phyloP scores from a whole-genome alignment of 2,888 invertebrate genomes.

The Eupithecia subumbrata region DNA sequence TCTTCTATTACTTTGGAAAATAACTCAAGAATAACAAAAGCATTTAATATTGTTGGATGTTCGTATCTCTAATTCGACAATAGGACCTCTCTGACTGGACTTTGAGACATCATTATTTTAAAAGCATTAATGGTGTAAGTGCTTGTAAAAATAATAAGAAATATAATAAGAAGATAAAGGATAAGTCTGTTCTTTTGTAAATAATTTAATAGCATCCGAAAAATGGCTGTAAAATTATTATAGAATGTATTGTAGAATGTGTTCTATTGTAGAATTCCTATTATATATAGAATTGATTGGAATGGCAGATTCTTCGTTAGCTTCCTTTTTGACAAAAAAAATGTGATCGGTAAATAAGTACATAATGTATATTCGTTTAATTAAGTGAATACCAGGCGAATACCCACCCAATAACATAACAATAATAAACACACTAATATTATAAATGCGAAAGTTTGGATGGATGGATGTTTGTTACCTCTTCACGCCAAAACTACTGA shows the following conservation, averaged over 20 bases:
- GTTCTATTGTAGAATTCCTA: too few relatives aligned
- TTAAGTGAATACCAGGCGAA: background rate
- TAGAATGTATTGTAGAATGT: too few relatives aligned
- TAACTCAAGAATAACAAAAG: background rate
- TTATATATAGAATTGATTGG: background rate
- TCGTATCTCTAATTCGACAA: conserved; percentile 14
- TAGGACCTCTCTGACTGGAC: background rate
- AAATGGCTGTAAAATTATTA: too few relatives aligned
- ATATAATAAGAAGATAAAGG: too few relatives aligned
- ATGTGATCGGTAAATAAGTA: background rate
- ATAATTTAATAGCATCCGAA: too few relatives aligned
- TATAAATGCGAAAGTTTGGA: too few relatives aligned
- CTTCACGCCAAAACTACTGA: too few relatives aligned
- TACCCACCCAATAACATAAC: too few relatives aligned
- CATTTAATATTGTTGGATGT: background rate
- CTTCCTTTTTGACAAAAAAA: background rate
- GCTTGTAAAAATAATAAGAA: too few relatives aligned
- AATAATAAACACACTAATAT: too few relatives aligned
- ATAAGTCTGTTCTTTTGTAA: too few relatives aligned
- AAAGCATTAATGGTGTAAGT: conserved; percentile 13
- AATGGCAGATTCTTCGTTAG: background rate
- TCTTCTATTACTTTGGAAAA: background rate
- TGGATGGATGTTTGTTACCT: too few relatives aligned
- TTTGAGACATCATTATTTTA: conserved; percentile 20
- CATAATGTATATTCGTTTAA: background rate